phyloP scores from a whole-genome alignment of 2,888 invertebrate genomes.

The Netelia inedita region DNA sequence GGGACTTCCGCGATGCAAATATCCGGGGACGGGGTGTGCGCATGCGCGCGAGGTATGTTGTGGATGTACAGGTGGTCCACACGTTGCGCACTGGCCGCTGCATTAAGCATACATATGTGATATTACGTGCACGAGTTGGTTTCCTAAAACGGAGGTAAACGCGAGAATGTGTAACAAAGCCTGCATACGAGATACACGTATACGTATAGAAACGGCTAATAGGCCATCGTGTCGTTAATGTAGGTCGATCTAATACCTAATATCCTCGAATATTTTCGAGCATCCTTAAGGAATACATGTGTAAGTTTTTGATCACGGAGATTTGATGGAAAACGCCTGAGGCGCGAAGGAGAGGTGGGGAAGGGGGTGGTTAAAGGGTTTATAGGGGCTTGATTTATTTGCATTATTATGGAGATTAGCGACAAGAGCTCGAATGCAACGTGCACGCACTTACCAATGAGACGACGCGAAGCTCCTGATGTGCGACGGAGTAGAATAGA shows the following conservation, averaged over 20 bases:
- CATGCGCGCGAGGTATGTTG: conserved; percentile 31
- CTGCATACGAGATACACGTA: conserved; percentile 16
- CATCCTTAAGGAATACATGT: no score
- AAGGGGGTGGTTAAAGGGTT: no score
- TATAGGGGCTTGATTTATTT: no score
- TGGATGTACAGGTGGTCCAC: conserved; percentile 41
- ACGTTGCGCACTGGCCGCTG: conserved; percentile 5
- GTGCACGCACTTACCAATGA: conserved; percentile 40
- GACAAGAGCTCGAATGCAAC: conserved; percentile 17
- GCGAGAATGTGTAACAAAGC: conserved; percentile 30
- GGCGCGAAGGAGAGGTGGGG: no score
- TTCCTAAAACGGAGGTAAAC: conserved; percentile 33
- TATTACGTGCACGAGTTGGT: conserved; percentile 4
- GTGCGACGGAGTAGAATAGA: conserved; percentile 33
- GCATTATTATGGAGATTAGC: background rate
- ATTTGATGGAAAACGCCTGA: no score
- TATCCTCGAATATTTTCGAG: no score
- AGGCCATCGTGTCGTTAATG: no score
- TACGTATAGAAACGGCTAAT: no score
- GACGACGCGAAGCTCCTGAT: conserved; percentile 14
- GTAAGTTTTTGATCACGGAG: no score
- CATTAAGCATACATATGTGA: conserved; percentile 32
- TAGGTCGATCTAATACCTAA: no score
- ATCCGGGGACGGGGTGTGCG: conserved; percentile 35
- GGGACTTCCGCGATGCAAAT: conserved; percentile 53